These are phyloP conservation scores for Vulpes ferrilata DNA, from an alignment of 2,113 vertebrate species.

Conservation along the genomic window DNA sequence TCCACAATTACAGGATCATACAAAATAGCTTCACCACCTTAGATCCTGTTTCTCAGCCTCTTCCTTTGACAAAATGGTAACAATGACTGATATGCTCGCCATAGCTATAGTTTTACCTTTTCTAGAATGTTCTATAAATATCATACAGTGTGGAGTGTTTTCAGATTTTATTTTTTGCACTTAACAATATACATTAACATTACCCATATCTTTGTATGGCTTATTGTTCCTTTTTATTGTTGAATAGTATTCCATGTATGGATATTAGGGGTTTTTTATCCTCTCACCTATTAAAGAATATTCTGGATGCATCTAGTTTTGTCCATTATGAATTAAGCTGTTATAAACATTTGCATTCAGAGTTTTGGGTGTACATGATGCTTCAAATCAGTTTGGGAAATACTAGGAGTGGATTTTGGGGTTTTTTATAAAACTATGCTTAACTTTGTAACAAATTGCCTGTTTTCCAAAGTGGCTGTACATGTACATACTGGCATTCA, in stretches of 20 bases:
- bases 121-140: not conserved
- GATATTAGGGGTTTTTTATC: not conserved
- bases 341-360: not conserved
- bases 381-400: not conserved
- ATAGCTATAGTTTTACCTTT: not conserved
- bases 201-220: not conserved
- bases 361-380: not conserved
- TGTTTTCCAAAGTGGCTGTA: not conserved
- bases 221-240: not conserved
- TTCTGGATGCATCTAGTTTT: not conserved
- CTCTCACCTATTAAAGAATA: not conserved
- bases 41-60: not conserved
- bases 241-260: not conserved
- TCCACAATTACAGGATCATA: not conserved
- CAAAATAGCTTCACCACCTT: not conserved
- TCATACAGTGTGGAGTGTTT: not conserved
- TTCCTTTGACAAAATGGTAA: not conserved
- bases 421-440: not conserved
- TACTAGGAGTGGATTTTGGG: not conserved
- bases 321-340: not conserved
- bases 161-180: not conserved
- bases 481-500: not conserved
- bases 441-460: not conserved
- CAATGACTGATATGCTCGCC: not conserved
- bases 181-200: not conserved